These are phyloP conservation scores for Jaculus jaculus DNA, from an alignment of 2,113 vertebrate species.

Conservation along the genomic window DNA sequence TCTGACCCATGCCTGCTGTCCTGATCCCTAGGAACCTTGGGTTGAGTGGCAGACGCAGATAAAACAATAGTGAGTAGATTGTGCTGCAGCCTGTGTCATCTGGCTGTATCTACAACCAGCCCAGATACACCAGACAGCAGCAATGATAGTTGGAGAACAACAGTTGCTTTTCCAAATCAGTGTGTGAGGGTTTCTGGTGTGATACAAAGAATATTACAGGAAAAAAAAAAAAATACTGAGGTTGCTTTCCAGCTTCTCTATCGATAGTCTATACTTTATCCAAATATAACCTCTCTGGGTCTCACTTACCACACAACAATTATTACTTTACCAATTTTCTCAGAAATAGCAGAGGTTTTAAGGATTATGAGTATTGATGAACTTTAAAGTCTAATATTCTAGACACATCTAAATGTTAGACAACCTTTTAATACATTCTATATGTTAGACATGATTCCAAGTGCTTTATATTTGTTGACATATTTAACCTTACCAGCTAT, in stretches of 20 bases:
- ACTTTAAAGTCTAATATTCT: background rate
- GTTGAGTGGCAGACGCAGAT: constrained; percentile 24
- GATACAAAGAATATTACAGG: background rate
- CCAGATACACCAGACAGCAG: constrained; percentile 16
- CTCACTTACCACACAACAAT: background rate
- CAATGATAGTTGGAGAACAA: background rate
- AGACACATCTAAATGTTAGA: background rate
- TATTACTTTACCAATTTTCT: background rate
- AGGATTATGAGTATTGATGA: constrained; percentile 12
- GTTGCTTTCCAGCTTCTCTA: background rate
- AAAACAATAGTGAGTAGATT: background rate
- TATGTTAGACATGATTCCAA: background rate
- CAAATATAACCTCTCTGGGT: background rate
- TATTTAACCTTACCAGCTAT: background rate
- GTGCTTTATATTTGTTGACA: background rate
- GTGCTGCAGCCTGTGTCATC: background rate
- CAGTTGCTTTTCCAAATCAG: constrained; percentile 41
- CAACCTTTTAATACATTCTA: background rate
- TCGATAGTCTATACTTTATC: background rate
- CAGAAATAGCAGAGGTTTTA: background rate
- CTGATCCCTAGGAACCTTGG: background rate
- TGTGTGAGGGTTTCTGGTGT: background rate
- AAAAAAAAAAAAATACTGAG: background rate
- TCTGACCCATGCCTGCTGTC: constrained; percentile 18
- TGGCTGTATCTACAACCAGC: constrained; percentile 29